Base-by-base conservation (phyloP, 2,113 vertebrate genomes). In the Pseudorectes ferrugineus region DNA sequence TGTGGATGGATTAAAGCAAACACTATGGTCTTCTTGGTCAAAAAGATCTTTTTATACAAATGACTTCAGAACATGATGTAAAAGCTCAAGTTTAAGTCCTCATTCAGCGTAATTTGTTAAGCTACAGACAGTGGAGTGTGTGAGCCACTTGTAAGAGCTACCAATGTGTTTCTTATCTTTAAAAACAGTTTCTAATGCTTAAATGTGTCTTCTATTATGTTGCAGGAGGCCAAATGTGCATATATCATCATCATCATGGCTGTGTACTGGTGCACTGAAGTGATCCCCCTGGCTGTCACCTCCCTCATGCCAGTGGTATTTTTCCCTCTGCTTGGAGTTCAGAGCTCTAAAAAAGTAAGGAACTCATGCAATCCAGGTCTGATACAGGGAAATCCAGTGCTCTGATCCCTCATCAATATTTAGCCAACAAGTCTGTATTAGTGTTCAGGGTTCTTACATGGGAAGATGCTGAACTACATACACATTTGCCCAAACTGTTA, bases 201-300 rank as follows among this genome's bases (percentile, higher is more conserved):
- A 40, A 84, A 38, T 14, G 24, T 94, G 49, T 94, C 29, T 81
- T 93, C 52, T 46, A 0, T 94, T 71, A 13, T 63, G 24, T 95
- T 97, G 63, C 98, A 99, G 99, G 98, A 98, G 92, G 98, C 98
- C 96, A 98, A 95, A 95, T 99, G 99, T 70, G 99, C 97, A 18
- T 99, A 99, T 42, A 94, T 99, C 92, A 98, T 99, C 78, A 85
- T 98, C 84, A 93, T 99, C 95, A 99, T 99, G 99, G 99, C 99
- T 6, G 97, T 98, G 31, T 99, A 98, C 96, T 99, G 99, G 99
- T 99, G 99, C 97, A 99, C 99, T 4, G 99, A 99, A 91, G 99
- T 99, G 70, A 98, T 99, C 45, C 99, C 99, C 0, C 96, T 99
- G 96, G 98, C 99, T 19, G 82, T 99, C 63, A 99, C 99, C 1